Evolutionary conservation across 2,113 vertebrate genomes (phyloP).

Genomic region (Stegastes partitus): DNA sequence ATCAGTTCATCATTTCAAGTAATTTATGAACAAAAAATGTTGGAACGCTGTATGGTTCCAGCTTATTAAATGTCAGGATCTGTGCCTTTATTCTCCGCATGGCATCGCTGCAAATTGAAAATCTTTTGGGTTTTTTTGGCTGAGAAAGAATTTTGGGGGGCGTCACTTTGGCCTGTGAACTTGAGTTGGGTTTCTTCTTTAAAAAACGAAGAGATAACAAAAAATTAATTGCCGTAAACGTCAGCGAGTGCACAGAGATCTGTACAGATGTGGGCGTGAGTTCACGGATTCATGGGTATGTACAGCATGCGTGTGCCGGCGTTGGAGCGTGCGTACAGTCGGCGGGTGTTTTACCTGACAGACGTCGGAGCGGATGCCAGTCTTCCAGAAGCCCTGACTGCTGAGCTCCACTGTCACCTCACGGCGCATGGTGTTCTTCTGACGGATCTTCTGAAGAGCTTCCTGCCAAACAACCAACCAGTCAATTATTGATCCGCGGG

Average conservation of each 20-base stretch:
- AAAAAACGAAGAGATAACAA: too few species aligned
- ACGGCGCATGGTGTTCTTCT: constrained; percentile 99
- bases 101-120: neutral
- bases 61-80: neutral
- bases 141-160: too few species aligned
- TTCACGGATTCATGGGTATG: neutral
- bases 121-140: neutral
- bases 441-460: constrained; percentile 98
- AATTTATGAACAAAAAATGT: neutral
- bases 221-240: too few species aligned
- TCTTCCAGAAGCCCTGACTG: constrained; percentile 99
- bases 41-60: neutral
- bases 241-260: neutral
- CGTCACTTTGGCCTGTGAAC: neutral
- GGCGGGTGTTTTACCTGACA: constrained; percentile 90
- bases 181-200: too few species aligned
- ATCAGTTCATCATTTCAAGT: neutral
- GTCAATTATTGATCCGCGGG: constrained; percentile 72
- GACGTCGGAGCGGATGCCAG: constrained; percentile 97
- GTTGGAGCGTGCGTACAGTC: neutral
- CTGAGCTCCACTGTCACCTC: constrained; percentile 99
- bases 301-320: neutral
- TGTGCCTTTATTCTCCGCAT: neutral
- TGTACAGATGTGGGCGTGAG: neutral
- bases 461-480: constrained; percentile 87